Base-by-base conservation (phyloP, 2,797 vertebrate genomes). In the Sebastes kiyomatsui region DNA sequence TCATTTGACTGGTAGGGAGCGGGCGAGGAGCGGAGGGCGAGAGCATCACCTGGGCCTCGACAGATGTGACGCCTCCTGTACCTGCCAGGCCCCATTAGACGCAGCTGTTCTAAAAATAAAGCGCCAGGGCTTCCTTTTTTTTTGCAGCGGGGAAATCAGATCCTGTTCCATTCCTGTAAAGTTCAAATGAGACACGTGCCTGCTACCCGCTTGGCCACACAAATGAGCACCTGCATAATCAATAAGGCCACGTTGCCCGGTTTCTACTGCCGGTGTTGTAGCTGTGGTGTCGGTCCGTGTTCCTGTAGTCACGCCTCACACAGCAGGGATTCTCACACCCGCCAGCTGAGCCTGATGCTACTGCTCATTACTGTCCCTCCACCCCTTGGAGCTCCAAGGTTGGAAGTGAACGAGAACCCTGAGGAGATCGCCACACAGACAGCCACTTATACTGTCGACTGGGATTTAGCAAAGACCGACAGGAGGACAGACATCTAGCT, bases 31-130 rank as follows among this genome's bases (percentile, higher is more conserved):
- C 2, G 87, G 83, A 80, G 85, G 87, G 88, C 77, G 80, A 81
- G 88, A 90, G 89, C 87, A 72, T 94, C 95, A 95, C 94, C 94
- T 93, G 94, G 94, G 87, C 90, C 92, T 93, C 88, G 79, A 95
- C 94, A 95, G 94, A 95, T 95, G 94, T 94, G 94, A 94, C 85
- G 88, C 94, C 94, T 95, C 94, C 95, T 95, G 94, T 95, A 95
- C 93, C 94, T 94, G 95, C 95, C 95, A 95, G 93, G 93, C 92
- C 91, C 95, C 93, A 95, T 95, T 95, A 96, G 90, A 93, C 67
- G 86, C 92, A 94, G 92, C 91, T 93, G 94, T 85, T 93, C 93
- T 94, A 96, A 95, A 95, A 95, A 95, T 95, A 95, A 94, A 94
- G 83, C 87, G 85, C 68, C 84, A 70, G 80, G 87, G 84, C 90